phyloP scores from a whole-genome alignment of 1,140 invertebrate genomes.

The Limonius californicus region DNA sequence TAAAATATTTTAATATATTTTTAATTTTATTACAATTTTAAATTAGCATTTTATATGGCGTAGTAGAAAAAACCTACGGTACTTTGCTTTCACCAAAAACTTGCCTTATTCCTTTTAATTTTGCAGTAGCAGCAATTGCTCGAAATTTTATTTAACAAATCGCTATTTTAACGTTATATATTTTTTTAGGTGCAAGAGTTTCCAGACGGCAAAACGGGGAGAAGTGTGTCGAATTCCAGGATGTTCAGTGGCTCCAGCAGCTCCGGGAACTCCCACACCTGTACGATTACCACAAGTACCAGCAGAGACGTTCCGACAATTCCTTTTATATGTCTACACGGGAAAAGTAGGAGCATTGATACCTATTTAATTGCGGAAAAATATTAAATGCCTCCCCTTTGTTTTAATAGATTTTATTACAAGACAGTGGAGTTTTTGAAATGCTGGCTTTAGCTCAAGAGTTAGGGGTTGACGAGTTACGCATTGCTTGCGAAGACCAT shows the following conservation, averaged over 20 bases:
- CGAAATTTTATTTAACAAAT: no score
- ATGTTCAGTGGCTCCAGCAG: slow-evolving; percentile 68
- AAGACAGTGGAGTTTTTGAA: slow-evolving; percentile 85
- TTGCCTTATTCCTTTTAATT: not conserved
- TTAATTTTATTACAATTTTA: no score
- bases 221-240: slow-evolving; percentile 75
- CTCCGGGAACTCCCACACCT: slow-evolving; percentile 68
- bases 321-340: slow-evolving; percentile 85
- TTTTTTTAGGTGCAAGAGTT: slow-evolving; percentile 73
- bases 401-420: slow-evolving; percentile 65
- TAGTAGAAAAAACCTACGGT: slow-evolving; percentile 25
- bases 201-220: slow-evolving; percentile 76
- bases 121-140: no score
- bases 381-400: no score
- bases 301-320: slow-evolving; percentile 79
- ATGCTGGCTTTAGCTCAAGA: slow-evolving; percentile 85
- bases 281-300: slow-evolving; percentile 79
- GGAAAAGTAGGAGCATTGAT: slow-evolving; percentile 70
- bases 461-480: slow-evolving; percentile 77
- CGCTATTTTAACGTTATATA: not conserved
- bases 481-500: slow-evolving; percentile 81
- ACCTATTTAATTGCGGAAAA: no score
- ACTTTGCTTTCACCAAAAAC: slow-evolving; percentile 25
- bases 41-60: no score
- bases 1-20: no score